Conservation (phyloP, 2,888 invertebrate genomes). For the Camponotus fellah region DNA sequence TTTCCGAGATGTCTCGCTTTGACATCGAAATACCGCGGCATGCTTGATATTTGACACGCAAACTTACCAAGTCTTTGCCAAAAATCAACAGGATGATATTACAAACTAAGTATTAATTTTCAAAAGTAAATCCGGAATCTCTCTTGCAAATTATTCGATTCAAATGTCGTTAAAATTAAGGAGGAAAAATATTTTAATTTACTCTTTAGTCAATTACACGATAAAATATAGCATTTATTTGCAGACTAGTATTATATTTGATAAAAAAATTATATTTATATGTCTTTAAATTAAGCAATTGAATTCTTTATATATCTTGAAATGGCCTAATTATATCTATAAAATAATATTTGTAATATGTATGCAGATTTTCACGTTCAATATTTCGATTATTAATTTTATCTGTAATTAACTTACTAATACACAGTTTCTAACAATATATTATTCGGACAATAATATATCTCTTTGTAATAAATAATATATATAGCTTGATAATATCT, state of each 20-base stretch:
- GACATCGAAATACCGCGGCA: slow-evolving; percentile 24
- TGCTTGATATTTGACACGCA: slow-evolving; percentile 39
- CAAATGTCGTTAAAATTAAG: neutral
- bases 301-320: neutral
- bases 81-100: slow-evolving; percentile 21
- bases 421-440: neutral
- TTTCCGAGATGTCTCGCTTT: slow-evolving; percentile 35
- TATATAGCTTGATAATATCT: neutral
- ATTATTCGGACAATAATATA: neutral
- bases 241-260: neutral
- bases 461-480: no score
- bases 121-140: slow-evolving; percentile 1
- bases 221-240: neutral
- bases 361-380: neutral
- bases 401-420: neutral
- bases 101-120: neutral
- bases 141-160: neutral
- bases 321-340: neutral
- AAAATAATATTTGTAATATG: neutral
- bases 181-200: neutral
- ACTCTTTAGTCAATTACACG: neutral
- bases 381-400: neutral
- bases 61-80: neutral
- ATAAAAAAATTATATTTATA: neutral
- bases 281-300: neutral